Percentiles rank a stretch among this genome's conserved stretches.
Conservation (phyloP, 2,888 invertebrate genomes). For the Panopea generosa region DNA sequence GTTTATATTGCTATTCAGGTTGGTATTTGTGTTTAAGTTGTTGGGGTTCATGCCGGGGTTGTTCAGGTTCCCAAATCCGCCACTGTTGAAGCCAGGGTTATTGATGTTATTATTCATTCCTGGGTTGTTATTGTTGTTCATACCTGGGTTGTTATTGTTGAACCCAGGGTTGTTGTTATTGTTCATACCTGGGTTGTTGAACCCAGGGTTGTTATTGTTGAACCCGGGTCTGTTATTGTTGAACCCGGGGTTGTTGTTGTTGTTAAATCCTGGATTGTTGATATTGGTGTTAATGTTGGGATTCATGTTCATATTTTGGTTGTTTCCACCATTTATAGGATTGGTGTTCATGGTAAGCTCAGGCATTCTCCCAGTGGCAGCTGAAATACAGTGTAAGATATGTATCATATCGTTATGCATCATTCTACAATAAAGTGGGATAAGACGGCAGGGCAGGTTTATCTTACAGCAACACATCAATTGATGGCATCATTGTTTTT, state of each 20-base stretch:
- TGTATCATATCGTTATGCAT: no score
- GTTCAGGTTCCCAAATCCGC: conserved; percentile 19
- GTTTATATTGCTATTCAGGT: conserved; percentile 15
- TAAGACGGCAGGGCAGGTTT: no score
- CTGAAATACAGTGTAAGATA: conserved; percentile 29
- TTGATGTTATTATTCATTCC: background rate
- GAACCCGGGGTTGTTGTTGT: background rate
- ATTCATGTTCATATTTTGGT: conserved; percentile 11
- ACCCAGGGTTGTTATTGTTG: conserved; percentile 1
- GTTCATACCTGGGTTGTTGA: conserved; percentile 7
- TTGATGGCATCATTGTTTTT: no score
- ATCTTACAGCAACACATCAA: no score
- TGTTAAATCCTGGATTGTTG: background rate
- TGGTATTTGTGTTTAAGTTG: conserved; percentile 11
- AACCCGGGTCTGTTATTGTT: background rate
- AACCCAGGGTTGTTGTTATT: background rate
- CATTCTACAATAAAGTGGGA: no score
- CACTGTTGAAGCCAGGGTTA: conserved; percentile 2
- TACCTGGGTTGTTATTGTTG: conserved; percentile 7
- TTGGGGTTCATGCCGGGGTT: background rate
- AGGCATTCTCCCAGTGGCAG: conserved; percentile 43
- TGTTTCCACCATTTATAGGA: conserved; percentile 14
- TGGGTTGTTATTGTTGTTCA: background rate
- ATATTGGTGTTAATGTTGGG: background rate
- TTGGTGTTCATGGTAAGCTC: conserved; percentile 27